These are phyloP conservation scores for Podocnemis expansa DNA, from an alignment of 2,113 vertebrate genomes.

Conservation along the genomic window DNA sequence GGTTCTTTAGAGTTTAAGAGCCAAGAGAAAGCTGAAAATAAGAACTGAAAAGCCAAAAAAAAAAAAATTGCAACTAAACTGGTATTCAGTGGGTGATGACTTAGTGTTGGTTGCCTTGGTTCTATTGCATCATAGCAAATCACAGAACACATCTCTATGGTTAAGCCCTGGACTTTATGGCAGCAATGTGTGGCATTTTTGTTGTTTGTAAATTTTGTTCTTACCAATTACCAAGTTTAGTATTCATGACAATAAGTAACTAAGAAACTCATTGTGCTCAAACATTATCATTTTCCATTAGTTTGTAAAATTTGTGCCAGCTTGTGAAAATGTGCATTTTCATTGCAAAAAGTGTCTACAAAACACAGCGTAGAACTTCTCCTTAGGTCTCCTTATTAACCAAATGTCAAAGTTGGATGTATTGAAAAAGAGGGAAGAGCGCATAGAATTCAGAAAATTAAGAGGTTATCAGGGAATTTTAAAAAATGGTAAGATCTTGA, in stretches of 20 bases:
- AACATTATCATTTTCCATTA: neutral
- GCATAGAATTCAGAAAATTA: neutral
- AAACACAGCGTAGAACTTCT: neutral
- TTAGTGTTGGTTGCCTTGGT: neutral
- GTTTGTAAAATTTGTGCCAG: neutral
- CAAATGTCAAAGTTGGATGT: neutral
- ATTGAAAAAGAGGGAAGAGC: neutral
- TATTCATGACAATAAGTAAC: neutral
- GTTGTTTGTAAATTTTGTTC: slow-evolving; percentile 15
- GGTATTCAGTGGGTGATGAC: slow-evolving; percentile 27
- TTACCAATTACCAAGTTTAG: neutral
- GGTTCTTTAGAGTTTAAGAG: neutral
- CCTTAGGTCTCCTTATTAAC: neutral
- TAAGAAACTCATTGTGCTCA: neutral
- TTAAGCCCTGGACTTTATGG: neutral
- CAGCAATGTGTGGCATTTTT: neutral
- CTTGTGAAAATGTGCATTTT: neutral
- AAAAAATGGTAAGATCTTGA: neutral
- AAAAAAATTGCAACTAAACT: slow-evolving; percentile 3
- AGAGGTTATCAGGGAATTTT: neutral
- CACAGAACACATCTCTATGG: slow-evolving; percentile 29
- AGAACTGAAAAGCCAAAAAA: neutral
- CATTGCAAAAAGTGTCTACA: neutral
- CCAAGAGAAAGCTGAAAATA: rapidly evolving
- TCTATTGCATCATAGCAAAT: slow-evolving; percentile 37